phyloP scores from a whole-genome alignment of 2,113 vertebrate genomes.

The Strigops habroptila region DNA sequence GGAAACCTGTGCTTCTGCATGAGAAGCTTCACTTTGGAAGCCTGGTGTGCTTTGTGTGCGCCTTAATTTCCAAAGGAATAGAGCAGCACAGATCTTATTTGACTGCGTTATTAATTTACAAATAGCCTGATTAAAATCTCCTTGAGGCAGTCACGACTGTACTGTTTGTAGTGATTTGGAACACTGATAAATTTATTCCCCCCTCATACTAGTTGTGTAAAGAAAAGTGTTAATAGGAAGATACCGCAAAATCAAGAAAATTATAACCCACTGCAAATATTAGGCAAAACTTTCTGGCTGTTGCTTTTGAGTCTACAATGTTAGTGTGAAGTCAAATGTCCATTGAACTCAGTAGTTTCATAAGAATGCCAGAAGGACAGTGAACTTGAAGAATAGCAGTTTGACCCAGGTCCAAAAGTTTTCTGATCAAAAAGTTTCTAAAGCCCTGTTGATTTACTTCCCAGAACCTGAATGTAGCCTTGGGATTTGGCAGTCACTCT shows the following conservation, averaged over 20 bases:
- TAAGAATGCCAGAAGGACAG: not conserved
- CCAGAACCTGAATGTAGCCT: conserved; percentile 28
- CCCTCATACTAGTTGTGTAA: not conserved
- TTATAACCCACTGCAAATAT: fast-evolving
- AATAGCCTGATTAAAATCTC: not conserved
- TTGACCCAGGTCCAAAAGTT: not conserved
- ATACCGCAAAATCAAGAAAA: not conserved
- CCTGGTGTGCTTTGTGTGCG: not conserved
- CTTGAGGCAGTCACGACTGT: not conserved
- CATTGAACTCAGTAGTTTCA: not conserved
- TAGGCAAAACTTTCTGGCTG: not conserved
- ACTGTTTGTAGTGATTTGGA: not conserved
- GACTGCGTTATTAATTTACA: not conserved
- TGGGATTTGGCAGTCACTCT: not conserved
- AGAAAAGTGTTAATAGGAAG: not conserved
- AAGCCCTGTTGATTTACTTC: conserved; percentile 19
- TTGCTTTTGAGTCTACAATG: not conserved
- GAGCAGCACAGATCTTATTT: not conserved
- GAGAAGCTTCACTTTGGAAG: not conserved
- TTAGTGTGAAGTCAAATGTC: not conserved
- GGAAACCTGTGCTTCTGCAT: not conserved
- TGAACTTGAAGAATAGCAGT: not conserved
- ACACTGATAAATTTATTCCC: not conserved
- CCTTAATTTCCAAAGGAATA: not conserved
- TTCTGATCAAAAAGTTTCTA: conserved; percentile 8